Evolutionary conservation across 2,888 invertebrate genomes (phyloP), one percentile per base, ranked within the genome.

Genomic region (Brenthis hecate): DNA sequence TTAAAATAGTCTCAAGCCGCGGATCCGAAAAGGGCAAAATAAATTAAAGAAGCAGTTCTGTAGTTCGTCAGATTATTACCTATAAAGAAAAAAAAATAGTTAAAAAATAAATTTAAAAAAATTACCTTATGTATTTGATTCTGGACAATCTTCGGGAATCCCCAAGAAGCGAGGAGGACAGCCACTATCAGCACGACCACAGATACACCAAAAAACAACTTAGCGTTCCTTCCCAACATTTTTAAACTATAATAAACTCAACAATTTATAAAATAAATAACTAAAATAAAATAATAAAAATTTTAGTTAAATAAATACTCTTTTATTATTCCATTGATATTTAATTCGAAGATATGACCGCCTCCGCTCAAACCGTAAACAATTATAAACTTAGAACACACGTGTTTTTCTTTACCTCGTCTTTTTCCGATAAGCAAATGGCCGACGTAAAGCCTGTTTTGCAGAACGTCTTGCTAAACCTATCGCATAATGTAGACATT

Each of bases 81-180:
- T 43, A 43, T 43, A 43, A 2, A 8, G 8, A 36, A 36, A 43
- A 11, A 11, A 2, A 43, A 11, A 65, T 13, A 19, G 56, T 16
- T 19, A 63, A 47, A 60, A 28, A 43, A 60, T 43, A 47, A 16
- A 48, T 54, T 54, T 1, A 19, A 43, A 23, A 54, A 50, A 77
- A 83, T 87, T 81, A 94, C 94, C 87, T 93, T 87, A 67, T 90
- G 85, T 69, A 94, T 88, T 80, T 92, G 89, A 62, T 77, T 83
- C 55, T 83, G 84, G 23, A 93, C 82, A 19, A 94, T 87, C 76
- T 84, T 88, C 69, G 93, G 93, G 71, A 93, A 91, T 0, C 93
- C 93, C 88, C 94, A 94, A 61, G 88, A 79, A 0, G 92, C 89
- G 70, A 93, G 73, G 16, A 92, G 75, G 1, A 93, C 83, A 0